These are phyloP conservation scores for Catajapyx aquilonaris DNA, from an alignment of 1,140 invertebrate species.

Conservation along the genomic window DNA sequence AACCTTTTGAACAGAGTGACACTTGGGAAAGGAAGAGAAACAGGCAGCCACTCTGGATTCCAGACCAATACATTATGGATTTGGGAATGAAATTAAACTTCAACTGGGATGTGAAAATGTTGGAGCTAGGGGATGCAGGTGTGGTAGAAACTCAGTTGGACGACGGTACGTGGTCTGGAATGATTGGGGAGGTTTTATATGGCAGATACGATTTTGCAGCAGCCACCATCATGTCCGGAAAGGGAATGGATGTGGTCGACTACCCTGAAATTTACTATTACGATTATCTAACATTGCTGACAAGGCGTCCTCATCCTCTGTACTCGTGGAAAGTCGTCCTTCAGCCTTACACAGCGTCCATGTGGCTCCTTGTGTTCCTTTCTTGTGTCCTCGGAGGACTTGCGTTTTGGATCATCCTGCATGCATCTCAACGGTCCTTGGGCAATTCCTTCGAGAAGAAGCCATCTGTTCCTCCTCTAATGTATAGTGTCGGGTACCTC, in stretches of 20 bases:
- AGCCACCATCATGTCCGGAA: background rate
- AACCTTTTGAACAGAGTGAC: background rate
- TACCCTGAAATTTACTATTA: background rate
- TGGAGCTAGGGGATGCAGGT: background rate
- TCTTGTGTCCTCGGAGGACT: background rate
- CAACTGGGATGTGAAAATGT: background rate
- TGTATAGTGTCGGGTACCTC: background rate
- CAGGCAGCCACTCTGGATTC: background rate
- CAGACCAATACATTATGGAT: background rate
- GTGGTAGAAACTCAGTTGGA: background rate
- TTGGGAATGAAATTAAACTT: background rate
- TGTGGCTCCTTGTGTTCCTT: background rate
- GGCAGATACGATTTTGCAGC: background rate
- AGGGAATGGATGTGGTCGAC: background rate
- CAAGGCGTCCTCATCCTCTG: background rate
- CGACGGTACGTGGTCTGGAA: background rate
- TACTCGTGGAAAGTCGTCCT: background rate
- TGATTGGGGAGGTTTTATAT: background rate
- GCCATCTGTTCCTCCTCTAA: background rate
- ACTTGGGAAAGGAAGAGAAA: background rate
- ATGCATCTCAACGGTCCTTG: background rate
- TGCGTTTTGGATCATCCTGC: background rate
- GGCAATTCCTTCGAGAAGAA: background rate
- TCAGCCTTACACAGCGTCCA: background rate
- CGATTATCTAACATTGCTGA: background rate